These are phyloP conservation scores for Lacanobia wlatinum DNA, from an alignment of 2,888 invertebrate species.

Conservation along the genomic window DNA sequence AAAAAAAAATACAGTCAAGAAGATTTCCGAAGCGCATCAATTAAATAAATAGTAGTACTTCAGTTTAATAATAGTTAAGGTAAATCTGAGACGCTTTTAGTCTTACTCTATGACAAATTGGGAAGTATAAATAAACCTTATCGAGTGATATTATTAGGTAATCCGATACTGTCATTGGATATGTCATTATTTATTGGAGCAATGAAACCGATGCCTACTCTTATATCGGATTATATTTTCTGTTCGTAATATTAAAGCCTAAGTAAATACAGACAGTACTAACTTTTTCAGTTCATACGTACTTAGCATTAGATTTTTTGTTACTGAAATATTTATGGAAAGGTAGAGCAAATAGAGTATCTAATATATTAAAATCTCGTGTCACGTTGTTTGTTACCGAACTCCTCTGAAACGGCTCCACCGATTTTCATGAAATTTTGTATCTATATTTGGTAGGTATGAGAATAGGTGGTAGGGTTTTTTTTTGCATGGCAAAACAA, in stretches of 20 bases:
- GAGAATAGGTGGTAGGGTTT: too few relatives aligned
- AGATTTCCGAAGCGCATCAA: slow-evolving; percentile 1
- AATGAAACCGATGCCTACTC: neutral
- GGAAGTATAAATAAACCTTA: neutral
- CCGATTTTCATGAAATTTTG: too few relatives aligned
- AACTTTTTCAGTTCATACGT: neutral
- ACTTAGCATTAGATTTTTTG: neutral
- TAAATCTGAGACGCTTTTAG: neutral
- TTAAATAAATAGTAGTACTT: neutral
- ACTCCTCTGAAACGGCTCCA: too few relatives aligned
- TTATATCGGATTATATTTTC: slow-evolving; percentile 6
- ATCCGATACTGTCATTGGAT: neutral
- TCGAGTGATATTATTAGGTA: neutral
- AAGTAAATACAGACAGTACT: slow-evolving; percentile 15
- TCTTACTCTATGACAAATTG: slow-evolving; percentile 7
- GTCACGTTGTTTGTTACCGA: too few relatives aligned
- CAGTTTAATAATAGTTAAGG: neutral
- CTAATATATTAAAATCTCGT: too few relatives aligned
- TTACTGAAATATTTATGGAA: neutral
- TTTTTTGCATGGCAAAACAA: too few relatives aligned
- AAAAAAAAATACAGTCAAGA: too few relatives aligned
- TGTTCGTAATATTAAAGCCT: neutral
- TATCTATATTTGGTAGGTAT: too few relatives aligned
- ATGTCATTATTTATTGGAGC: neutral
- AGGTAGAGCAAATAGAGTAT: neutral